Evolutionary conservation across 2,113 vertebrate species (phyloP).

Genomic region (Heterotis niloticus): DNA sequence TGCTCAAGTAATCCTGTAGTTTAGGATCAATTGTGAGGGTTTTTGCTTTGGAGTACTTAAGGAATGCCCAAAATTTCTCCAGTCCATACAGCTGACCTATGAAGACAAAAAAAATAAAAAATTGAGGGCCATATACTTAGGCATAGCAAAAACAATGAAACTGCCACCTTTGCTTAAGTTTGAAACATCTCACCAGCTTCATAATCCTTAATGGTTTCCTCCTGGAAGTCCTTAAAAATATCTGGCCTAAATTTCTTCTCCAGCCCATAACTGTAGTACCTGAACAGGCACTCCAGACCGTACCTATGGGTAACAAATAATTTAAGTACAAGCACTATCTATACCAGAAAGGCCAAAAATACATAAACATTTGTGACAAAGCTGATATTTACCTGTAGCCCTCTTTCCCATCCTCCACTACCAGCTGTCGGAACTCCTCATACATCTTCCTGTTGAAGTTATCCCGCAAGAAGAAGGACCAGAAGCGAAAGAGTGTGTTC

Average conservation of each 20-base stretch:
- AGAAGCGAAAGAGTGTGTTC: slow-evolving; percentile 97
- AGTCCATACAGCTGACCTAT: slow-evolving; percentile 92
- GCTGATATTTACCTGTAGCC: slow-evolving; percentile 77
- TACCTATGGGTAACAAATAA: slow-evolving; percentile 65
- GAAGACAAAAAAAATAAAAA: background rate
- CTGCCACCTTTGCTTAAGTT: too few species aligned
- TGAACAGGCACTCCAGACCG: slow-evolving; percentile 93
- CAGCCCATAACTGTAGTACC: slow-evolving; percentile 95
- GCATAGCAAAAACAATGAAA: background rate
- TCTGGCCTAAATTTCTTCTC: slow-evolving; percentile 90
- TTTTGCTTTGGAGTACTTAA: slow-evolving; percentile 85
- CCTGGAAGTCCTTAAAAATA: slow-evolving; percentile 92
- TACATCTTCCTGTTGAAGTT: slow-evolving; percentile 98
- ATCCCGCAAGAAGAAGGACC: slow-evolving; percentile 97
- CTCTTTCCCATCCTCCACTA: slow-evolving; percentile 87
- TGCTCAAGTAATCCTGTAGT: slow-evolving; percentile 81
- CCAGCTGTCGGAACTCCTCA: slow-evolving; percentile 86
- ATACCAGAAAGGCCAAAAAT: background rate
- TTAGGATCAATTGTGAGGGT: slow-evolving; percentile 76
- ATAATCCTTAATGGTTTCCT: slow-evolving; percentile 89
- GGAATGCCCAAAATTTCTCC: slow-evolving; percentile 97
- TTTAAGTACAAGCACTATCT: background rate
- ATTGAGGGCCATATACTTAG: background rate
- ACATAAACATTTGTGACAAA: background rate
- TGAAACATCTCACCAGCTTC: slow-evolving; percentile 78